Percentiles rank a stretch among this genome's conserved stretches.
Conservation (phyloP, 2,888 invertebrate species). For the Lobophora halterata region DNA sequence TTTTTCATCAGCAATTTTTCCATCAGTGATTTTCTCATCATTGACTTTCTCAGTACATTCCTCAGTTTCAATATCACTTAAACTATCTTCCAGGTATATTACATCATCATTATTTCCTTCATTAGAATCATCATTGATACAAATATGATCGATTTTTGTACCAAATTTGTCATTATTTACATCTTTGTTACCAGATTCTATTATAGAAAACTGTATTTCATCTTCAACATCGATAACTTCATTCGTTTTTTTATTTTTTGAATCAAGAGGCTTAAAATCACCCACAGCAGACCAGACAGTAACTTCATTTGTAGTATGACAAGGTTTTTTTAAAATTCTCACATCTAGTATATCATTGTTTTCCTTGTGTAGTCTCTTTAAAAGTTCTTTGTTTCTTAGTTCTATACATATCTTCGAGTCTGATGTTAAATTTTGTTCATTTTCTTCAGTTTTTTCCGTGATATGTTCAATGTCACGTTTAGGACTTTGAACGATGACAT, state of each 20-base stretch:
- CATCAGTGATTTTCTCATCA: too few relatives aligned
- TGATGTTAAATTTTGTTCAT: too few relatives aligned
- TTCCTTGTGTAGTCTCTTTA: neutral
- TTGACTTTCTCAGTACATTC: neutral
- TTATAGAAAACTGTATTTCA: slow-evolving; percentile 5
- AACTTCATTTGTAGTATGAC: slow-evolving; percentile 14
- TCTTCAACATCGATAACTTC: slow-evolving; percentile 10
- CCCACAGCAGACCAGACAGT: slow-evolving; percentile 18
- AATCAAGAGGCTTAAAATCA: slow-evolving; percentile 14
- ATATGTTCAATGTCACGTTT: too few relatives aligned
- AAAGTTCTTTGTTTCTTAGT: slow-evolving; percentile 1
- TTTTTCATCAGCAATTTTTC: neutral
- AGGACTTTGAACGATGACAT: neutral
- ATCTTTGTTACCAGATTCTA: neutral
- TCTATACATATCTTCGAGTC: neutral
- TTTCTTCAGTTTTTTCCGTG: neutral
- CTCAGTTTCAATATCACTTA: neutral
- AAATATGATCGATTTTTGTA: slow-evolving; percentile 10
- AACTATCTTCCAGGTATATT: slow-evolving; percentile 1
- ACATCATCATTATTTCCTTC: neutral
- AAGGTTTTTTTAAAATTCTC: slow-evolving; percentile 15
- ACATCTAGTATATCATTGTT: slow-evolving; percentile 14
- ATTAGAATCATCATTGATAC: slow-evolving; percentile 16
- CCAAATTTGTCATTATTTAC: neutral
- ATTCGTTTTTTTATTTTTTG: too few relatives aligned